Conservation (phyloP, 1,140 invertebrate species). For the Caenorhabditis tropicalis region DNA sequence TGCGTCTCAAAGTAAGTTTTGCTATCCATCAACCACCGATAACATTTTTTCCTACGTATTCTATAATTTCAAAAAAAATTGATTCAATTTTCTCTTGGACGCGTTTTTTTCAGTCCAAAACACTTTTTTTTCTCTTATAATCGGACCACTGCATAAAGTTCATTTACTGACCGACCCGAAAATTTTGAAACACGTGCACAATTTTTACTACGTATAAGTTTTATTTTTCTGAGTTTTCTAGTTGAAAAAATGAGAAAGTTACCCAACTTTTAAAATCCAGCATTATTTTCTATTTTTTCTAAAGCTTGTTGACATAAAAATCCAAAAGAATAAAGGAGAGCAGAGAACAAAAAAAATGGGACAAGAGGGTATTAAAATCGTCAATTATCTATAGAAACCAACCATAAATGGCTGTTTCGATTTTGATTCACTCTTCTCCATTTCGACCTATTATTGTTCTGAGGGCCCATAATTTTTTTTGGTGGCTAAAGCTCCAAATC, state of each 20-base stretch:
- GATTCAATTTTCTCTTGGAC: constrained; percentile 23
- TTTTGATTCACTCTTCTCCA: not conserved
- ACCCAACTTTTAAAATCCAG: too few species aligned
- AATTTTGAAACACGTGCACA: not conserved
- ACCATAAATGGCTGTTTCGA: constrained; percentile 11
- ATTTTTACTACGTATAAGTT: too few species aligned
- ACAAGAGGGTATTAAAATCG: not conserved
- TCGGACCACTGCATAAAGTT: not conserved
- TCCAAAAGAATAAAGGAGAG: not conserved
- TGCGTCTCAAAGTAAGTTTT: not conserved
- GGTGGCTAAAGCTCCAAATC: too few species aligned
- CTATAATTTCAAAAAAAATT: not conserved
- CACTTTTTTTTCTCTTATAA: too few species aligned
- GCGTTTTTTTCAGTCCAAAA: too few species aligned
- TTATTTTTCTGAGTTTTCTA: too few species aligned
- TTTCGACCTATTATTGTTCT: not conserved
- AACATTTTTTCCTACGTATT: constrained; percentile 1
- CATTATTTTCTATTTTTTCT: too few species aligned
- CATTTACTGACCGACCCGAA: not conserved
- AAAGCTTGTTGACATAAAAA: not conserved
- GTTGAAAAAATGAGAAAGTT: too few species aligned
- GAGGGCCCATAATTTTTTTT: constrained; percentile 1
- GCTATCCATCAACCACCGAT: not conserved
- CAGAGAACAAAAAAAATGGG: not conserved
- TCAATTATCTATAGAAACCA: constrained; percentile 17